phyloP scores from a whole-genome alignment of 37 sponge, comb jelly and placozoan genomes.

The Diacarnus erythraeanus region DNA sequence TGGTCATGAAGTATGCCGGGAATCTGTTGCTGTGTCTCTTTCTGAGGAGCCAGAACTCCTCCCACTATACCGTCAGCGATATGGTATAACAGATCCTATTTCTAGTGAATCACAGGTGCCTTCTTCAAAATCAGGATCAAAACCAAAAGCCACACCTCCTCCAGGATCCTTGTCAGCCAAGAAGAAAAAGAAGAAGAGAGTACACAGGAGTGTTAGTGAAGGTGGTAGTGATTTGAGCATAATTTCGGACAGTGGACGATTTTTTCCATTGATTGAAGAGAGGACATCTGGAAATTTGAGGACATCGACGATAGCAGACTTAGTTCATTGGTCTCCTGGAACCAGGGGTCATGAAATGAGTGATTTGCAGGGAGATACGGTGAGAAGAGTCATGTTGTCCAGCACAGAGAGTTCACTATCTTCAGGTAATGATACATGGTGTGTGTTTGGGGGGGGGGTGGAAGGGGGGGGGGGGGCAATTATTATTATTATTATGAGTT shows the following conservation, averaged over 20 bases:
- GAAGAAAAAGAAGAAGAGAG: background rate
- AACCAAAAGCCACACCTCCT: background rate
- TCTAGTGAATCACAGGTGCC: background rate
- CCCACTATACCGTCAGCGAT: slow-evolving; percentile 7
- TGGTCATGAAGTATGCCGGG: background rate
- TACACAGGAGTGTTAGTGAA: background rate
- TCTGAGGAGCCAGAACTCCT: slow-evolving; percentile 8
- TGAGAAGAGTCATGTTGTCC: background rate
- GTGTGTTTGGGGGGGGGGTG: background rate
- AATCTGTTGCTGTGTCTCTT: background rate
- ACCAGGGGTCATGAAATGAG: background rate
- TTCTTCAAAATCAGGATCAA: background rate
- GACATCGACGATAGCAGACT: background rate
- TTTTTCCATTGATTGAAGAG: background rate
- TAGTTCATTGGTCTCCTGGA: background rate
- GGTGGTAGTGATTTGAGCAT: background rate
- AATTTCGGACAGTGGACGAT: background rate
- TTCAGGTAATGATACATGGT: background rate
- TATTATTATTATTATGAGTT: too few relatives aligned
- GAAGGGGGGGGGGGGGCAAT: background rate
- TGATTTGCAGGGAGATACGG: background rate
- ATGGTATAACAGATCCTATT: background rate
- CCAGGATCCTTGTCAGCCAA: background rate
- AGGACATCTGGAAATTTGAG: background rate
- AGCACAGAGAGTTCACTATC: slow-evolving; percentile 16